Conservation (phyloP, 2,797 vertebrate genomes). For the Lacerta agilis region DNA sequence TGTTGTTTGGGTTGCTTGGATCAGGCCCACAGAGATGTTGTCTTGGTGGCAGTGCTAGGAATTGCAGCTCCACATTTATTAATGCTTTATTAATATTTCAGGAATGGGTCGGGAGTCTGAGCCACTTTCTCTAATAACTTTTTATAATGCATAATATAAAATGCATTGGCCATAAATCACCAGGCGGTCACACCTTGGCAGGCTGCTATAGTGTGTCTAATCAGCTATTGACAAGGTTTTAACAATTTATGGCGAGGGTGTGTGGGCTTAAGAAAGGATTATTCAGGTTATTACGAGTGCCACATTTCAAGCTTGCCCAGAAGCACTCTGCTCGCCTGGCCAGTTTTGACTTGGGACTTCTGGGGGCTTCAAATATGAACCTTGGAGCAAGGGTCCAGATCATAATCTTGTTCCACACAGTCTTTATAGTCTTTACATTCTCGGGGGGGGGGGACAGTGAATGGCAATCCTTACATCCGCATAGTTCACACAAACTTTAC, state of each 20-base stretch:
- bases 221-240: conserved; percentile 36
- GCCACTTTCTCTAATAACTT: conserved; percentile 40
- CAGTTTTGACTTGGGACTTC: background rate
- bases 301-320: background rate
- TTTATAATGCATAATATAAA: conserved; percentile 29
- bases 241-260: conserved; percentile 10
- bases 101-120: background rate
- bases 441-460: too few species aligned
- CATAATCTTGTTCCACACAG: too few species aligned
- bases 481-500: too few species aligned
- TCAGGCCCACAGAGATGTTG: background rate
- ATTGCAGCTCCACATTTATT: background rate
- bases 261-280: background rate
- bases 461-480: too few species aligned
- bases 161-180: conserved; percentile 31
- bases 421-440: background rate
- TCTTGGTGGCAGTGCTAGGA: background rate
- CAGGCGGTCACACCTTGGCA: conserved; percentile 6
- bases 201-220: background rate
- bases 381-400: background rate
- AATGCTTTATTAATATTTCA: conserved; percentile 35
- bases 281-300: background rate
- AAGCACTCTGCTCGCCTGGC: background rate
- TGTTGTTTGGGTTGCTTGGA: background rate
- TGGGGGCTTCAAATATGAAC: background rate